Evolutionary conservation across 2,888 invertebrate species (phyloP), one percentile per base, ranked within the genome.

Genomic region (Camptogramma bilineatum): DNA sequence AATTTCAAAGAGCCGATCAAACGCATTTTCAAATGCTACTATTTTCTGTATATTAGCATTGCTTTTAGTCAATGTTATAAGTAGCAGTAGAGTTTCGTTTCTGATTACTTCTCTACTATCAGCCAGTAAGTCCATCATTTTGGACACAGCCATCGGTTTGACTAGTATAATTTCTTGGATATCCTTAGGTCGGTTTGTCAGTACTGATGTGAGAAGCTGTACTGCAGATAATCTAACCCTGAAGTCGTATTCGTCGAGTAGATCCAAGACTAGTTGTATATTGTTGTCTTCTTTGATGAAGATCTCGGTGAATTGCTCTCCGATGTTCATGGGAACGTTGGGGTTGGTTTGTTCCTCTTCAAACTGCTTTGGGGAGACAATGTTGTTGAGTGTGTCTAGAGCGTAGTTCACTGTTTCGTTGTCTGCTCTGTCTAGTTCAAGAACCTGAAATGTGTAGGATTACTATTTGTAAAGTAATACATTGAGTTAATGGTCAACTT

Each of bases 11-110:
- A 99, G 93, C 72, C 97, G 95, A 86, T 99, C 99, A 83, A 99
- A 99, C 0, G 99, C 99, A 90, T 99, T 99, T 87, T 99, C 99
- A 86, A 99, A 99, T 0, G 99, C 99, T 0, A 99, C 98, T 78
- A 99, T 99, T 91, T 99, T 99, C 86, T 99, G 99, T 77, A 99
- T 98, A 85, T 98, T 99, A 0, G 98, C 97, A 91, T 99, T 99
- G 13, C 97, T 97, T 78, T 94, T 97, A 0, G 99, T 99, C 74
- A 99, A 89, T 79, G 98, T 97, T 70, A 97, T 97, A 0, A 99
- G 94, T 52, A 99, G 91, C 4, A 99, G 88, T 9, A 99, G 90
- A 0, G 98, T 98, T 91, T 99, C 99, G 84, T 99, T 99, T 68
- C 99, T 93, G 64, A 99, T 97, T 0, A 99, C 97, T 94, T 99